Evolutionary conservation across 2,113 vertebrate species (phyloP).

Genomic region (Edolisoma coerulescens): DNA sequence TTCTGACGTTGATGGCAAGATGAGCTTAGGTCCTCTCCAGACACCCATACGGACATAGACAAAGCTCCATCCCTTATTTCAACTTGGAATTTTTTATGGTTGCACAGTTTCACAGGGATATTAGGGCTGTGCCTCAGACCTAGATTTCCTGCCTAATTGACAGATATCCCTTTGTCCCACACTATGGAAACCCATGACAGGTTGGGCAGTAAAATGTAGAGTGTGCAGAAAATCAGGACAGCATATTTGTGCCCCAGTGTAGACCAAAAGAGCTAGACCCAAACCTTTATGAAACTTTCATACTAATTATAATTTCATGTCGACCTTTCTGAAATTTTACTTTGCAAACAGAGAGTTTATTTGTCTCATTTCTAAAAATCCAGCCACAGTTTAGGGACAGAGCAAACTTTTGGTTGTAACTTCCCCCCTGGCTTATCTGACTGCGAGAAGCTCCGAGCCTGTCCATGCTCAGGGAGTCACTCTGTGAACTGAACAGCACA

Average conservation of each 20-base stretch:
- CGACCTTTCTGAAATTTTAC: not conserved
- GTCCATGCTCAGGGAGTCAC: not conserved
- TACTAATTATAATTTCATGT: not conserved
- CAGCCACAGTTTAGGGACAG: not conserved
- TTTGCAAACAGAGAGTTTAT: not conserved
- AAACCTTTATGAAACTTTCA: not conserved
- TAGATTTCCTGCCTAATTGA: not conserved
- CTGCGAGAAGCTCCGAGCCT: not conserved
- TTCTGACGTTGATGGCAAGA: not conserved
- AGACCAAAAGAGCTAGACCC: not conserved
- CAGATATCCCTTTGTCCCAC: not conserved
- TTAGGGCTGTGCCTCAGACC: not conserved
- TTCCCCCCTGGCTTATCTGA: not conserved
- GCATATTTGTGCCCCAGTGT: not conserved
- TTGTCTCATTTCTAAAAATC: not conserved
- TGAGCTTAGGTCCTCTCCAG: not conserved
- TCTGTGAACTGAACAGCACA: not conserved
- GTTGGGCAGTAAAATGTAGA: not conserved
- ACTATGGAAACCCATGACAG: not conserved
- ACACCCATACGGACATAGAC: not conserved
- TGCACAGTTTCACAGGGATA: not conserved
- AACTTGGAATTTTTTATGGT: not conserved
- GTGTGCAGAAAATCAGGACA: not conserved
- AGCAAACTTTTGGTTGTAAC: not conserved
- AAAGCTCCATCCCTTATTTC: not conserved